phyloP scores from a whole-genome alignment of 2,113 vertebrate genomes.

The Clarias gariepinus region DNA sequence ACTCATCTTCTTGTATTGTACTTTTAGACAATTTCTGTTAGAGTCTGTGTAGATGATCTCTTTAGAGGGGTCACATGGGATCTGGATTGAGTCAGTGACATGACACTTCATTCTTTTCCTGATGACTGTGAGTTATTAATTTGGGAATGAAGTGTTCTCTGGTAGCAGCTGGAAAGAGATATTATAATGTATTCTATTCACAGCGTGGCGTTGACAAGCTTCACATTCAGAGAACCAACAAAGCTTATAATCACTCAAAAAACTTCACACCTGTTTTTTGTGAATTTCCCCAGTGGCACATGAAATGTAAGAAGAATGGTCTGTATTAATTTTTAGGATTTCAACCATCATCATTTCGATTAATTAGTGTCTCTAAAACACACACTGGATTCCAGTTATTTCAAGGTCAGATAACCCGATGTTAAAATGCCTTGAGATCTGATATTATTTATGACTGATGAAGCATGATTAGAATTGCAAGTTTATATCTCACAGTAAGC shows the following conservation, averaged over 20 bases:
- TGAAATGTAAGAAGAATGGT: background rate
- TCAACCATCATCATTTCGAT: background rate
- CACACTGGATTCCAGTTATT: background rate
- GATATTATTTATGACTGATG: background rate
- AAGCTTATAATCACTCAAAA: background rate
- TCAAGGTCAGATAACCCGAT: background rate
- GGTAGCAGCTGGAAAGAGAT: background rate
- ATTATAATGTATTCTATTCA: slow-evolving; percentile 6
- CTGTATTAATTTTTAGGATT: background rate
- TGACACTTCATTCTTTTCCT: slow-evolving; percentile 30
- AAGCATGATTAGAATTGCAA: background rate
- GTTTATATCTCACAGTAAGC: background rate
- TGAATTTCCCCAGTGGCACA: background rate
- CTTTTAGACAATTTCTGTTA: background rate
- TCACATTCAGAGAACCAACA: slow-evolving; percentile 10
- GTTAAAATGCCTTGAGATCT: background rate
- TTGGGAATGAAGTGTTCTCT: slow-evolving; percentile 12
- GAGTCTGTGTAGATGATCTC: background rate
- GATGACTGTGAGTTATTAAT: slow-evolving; percentile 17
- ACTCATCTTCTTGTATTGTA: background rate
- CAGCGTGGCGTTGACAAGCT: background rate
- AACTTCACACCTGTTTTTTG: background rate
- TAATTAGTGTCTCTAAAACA: background rate
- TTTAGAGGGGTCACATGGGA: slow-evolving; percentile 1
- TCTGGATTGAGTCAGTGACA: slow-evolving; percentile 31